phyloP scores from a whole-genome alignment of 2,797 vertebrate genomes.

The Silurus aristotelis region DNA sequence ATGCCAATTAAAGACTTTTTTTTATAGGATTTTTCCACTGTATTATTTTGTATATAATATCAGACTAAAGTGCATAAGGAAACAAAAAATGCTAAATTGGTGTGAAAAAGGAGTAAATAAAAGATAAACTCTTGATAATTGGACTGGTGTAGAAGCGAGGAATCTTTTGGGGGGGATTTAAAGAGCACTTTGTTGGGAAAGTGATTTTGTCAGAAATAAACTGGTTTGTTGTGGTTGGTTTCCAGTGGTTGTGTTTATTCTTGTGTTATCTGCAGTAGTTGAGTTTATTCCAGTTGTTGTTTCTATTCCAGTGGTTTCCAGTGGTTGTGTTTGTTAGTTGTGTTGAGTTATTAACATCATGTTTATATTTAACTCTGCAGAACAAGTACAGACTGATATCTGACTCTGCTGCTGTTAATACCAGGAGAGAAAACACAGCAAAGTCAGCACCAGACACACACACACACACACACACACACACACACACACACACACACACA shows the following conservation, averaged over 20 bases:
- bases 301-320: background rate
- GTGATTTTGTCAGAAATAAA: slow-evolving; percentile 9
- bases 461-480: background rate
- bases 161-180: background rate
- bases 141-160: background rate
- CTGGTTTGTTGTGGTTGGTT: background rate
- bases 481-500: background rate
- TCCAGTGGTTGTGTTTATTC: background rate
- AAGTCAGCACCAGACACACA: background rate
- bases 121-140: background rate
- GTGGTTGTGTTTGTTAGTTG: background rate
- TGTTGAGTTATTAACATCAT: slow-evolving; percentile 9
- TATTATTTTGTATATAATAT: background rate
- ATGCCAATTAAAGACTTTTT: background rate
- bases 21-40: background rate
- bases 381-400: slow-evolving; percentile 25
- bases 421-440: slow-evolving; percentile 10
- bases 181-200: background rate
- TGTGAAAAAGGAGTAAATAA: background rate
- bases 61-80: background rate
- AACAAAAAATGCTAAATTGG: background rate
- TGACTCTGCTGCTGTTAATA: slow-evolving; percentile 3
- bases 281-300: background rate
- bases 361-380: slow-evolving; percentile 33
- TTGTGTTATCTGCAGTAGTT: background rate